phyloP scores from a whole-genome alignment of 2,797 vertebrate genomes.

The Craterocephalus amniculus region DNA sequence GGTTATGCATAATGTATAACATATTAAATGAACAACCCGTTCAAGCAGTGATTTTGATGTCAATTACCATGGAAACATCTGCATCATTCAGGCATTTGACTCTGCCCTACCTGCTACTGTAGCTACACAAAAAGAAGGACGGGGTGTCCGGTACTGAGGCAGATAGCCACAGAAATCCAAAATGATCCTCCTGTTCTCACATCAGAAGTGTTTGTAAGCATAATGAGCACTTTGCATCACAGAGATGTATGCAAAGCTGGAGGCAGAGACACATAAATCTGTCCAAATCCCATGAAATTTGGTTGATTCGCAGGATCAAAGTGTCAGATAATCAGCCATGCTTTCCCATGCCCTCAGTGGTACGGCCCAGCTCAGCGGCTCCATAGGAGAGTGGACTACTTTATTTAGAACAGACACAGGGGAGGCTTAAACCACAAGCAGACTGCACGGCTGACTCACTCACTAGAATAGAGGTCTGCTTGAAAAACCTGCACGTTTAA shows the following conservation, averaged over 20 bases:
- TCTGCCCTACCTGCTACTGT: neutral
- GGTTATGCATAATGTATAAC: neutral
- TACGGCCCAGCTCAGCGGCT: constrained; percentile 60
- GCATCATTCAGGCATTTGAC: neutral
- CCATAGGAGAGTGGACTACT: constrained; percentile 61
- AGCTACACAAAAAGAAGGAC: neutral
- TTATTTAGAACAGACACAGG: constrained; percentile 65
- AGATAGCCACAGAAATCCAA: neutral
- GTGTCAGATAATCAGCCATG: constrained; percentile 30
- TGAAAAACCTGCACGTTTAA: constrained; percentile 35
- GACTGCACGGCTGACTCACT: constrained; percentile 70
- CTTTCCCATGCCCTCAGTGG: constrained; percentile 64
- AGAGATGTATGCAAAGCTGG: neutral
- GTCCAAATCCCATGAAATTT: neutral
- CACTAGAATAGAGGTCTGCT: constrained; percentile 63
- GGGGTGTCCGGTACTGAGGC: neutral
- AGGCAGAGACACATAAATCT: neutral
- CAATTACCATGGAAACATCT: too few species aligned
- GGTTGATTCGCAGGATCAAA: neutral
- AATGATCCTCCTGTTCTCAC: neutral
- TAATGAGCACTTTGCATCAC: neutral
- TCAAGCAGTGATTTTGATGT: too few species aligned
- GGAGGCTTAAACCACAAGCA: constrained; percentile 69
- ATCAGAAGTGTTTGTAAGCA: neutral
- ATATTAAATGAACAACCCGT: too few species aligned